Percentiles rank a stretch among this genome's conserved stretches.
Evolutionary conservation across 2,797 vertebrate genomes (phyloP).

Genomic region (Neosalanx taihuensis): DNA sequence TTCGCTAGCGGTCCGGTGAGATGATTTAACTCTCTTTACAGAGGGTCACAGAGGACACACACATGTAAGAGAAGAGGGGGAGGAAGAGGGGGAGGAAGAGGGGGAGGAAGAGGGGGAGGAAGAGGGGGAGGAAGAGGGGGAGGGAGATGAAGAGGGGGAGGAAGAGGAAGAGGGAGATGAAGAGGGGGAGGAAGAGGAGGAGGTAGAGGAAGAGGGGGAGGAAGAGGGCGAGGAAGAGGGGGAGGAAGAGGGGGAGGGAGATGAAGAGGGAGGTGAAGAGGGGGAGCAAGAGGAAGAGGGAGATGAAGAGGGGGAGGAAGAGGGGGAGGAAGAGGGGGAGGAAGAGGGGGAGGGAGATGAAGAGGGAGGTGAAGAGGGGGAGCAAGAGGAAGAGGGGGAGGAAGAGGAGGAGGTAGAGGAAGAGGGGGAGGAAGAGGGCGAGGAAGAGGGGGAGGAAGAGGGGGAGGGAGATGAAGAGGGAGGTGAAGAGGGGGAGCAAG

Average conservation of each 20-base stretch:
- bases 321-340: constrained; percentile 38
- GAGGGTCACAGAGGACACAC: not conserved
- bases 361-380: constrained; percentile 35
- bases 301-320: constrained; percentile 6
- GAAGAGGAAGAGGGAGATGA: too few relatives aligned
- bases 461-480: not conserved
- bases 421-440: not conserved
- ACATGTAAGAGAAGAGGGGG: not conserved
- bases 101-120: not conserved
- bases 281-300: constrained; percentile 24
- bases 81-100: not conserved
- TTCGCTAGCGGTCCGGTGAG: constrained; percentile 44
- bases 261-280: constrained; percentile 38
- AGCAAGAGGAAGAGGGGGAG: constrained; percentile 10
- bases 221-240: constrained; percentile 28
- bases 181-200: not conserved
- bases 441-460: not conserved
- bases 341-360: constrained; percentile 15
- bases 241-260: constrained; percentile 27
- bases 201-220: constrained; percentile 13
- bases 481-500: constrained; percentile 4
- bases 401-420: not conserved
- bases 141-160: not conserved
- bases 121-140: not conserved
- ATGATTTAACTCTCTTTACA: constrained; percentile 42